Conservation (phyloP, 2,797 vertebrate genomes). For the Eremophila alpestris region DNA sequence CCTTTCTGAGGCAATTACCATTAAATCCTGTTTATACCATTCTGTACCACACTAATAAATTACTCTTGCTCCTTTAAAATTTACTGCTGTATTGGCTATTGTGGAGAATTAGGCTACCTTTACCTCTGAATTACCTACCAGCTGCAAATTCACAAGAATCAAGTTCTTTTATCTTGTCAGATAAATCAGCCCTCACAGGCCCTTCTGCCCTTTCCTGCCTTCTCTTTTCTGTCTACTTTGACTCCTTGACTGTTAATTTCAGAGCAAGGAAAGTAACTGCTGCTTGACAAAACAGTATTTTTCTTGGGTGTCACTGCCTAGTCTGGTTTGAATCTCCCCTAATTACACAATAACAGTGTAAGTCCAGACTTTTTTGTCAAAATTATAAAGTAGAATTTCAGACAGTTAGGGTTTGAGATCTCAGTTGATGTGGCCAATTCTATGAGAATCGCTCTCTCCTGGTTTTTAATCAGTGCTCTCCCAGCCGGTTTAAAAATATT, state of each 20-base stretch:
- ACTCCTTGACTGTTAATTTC: neutral
- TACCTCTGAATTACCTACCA: neutral
- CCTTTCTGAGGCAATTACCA: neutral
- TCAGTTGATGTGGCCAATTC: neutral
- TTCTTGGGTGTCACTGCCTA: neutral
- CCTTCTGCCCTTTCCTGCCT: neutral
- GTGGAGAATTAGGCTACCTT: neutral
- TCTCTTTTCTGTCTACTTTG: neutral
- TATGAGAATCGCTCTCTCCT: neutral
- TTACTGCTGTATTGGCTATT: neutral
- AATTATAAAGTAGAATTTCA: neutral
- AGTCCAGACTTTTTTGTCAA: neutral
- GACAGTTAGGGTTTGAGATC: neutral
- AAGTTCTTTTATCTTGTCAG: neutral
- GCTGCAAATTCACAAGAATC: neutral
- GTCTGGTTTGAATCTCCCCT: neutral
- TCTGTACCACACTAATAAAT: neutral
- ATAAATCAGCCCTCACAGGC: neutral
- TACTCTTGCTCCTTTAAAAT: neutral
- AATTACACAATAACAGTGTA: neutral
- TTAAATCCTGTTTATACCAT: neutral
- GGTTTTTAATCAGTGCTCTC: neutral
- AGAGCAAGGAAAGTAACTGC: neutral
- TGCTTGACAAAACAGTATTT: neutral
- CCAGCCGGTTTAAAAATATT: neutral